Conservation (phyloP, 2,797 vertebrate species). For the Esox lucius region DNA sequence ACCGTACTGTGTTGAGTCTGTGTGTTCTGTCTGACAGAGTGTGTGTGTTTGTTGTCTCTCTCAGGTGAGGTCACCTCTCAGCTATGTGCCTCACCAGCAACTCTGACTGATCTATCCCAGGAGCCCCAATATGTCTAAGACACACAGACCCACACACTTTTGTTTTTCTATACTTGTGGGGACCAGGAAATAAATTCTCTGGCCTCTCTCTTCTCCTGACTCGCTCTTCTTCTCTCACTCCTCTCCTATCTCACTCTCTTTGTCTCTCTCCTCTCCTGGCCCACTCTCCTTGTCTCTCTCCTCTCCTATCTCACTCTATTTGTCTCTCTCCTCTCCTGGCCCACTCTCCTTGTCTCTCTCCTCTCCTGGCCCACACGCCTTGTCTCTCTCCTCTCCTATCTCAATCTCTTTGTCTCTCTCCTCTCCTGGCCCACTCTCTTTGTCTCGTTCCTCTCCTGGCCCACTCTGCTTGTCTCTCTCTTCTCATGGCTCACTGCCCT, state of each 20-base stretch:
- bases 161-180: too few relatives aligned
- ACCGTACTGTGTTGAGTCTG: constrained; percentile 47
- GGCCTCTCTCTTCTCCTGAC: too few relatives aligned
- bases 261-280: neutral
- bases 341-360: neutral
- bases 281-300: neutral
- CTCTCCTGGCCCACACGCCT: neutral
- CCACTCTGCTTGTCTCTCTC: neutral
- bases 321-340: neutral
- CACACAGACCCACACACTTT: neutral
- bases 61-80: constrained; percentile 68
- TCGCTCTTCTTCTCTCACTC: neutral
- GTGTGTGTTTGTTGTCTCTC: constrained; percentile 12
- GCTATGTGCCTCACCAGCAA: constrained; percentile 59
- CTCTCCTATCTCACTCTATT: neutral
- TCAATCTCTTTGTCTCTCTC: neutral
- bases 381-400: too few relatives aligned
- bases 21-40: neutral
- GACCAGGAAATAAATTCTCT: too few relatives aligned
- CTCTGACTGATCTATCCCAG: constrained; percentile 44
- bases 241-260: neutral
- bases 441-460: neutral
- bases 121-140: constrained; percentile 24
- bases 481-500: neutral
- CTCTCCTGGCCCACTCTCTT: neutral